Conservation (phyloP, 2,113 vertebrate species). For the Ascaphus truei region DNA sequence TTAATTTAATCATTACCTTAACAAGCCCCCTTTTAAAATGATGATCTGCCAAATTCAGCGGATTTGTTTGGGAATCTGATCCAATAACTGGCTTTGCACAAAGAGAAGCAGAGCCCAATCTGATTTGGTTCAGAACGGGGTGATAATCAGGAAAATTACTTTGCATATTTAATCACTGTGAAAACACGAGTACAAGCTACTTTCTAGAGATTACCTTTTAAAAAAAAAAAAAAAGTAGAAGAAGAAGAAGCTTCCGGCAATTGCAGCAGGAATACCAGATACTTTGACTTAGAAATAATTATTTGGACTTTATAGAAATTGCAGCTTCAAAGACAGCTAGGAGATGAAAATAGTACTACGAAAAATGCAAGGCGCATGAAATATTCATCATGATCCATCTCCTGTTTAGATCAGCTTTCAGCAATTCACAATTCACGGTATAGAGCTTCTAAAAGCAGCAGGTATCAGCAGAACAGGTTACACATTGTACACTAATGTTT, state of each 20-base stretch:
- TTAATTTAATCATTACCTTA: slow-evolving; percentile 98
- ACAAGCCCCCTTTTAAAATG: slow-evolving; percentile 93
- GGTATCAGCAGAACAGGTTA: too few relatives aligned
- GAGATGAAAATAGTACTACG: too few relatives aligned
- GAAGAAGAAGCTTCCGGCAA: slow-evolving; percentile 54
- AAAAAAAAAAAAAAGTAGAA: slow-evolving; percentile 36
- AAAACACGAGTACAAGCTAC: slow-evolving; percentile 71
- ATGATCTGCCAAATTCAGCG: slow-evolving; percentile 85
- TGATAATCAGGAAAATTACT: slow-evolving; percentile 81
- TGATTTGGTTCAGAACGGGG: slow-evolving; percentile 72
- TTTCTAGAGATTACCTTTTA: slow-evolving; percentile 78
- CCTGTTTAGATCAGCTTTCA: background rate
- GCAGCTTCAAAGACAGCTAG: slow-evolving; percentile 39
- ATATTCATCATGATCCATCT: background rate
- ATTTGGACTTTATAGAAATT: slow-evolving; percentile 62
- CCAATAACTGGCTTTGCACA: slow-evolving; percentile 79
- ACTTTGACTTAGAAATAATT: slow-evolving; percentile 68
- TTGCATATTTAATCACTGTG: slow-evolving; percentile 82
- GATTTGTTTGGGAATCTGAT: slow-evolving; percentile 94
- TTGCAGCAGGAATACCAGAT: slow-evolving; percentile 64
- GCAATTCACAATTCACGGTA: background rate
- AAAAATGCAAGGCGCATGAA: background rate
- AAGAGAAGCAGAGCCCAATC: slow-evolving; percentile 70
- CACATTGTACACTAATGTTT: too few relatives aligned
- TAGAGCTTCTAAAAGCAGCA: too few relatives aligned